phyloP scores from a whole-genome alignment of 64 coral and sea anemone genomes.

The Catalaphyllia jardinei region DNA sequence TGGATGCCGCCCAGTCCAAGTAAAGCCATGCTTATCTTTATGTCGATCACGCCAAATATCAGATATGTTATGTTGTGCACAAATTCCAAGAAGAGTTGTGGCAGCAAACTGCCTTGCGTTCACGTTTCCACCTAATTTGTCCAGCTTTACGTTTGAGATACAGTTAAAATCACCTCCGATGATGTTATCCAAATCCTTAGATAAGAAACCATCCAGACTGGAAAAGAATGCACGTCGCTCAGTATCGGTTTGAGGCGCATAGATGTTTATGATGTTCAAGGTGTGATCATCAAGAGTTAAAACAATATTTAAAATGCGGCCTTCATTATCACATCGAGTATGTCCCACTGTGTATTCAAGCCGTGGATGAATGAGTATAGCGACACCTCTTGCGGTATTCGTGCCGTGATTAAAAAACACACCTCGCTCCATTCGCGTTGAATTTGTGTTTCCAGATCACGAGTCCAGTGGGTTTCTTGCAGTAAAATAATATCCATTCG shows the following conservation, averaged over 20 bases:
- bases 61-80: not conserved
- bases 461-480: slow-evolving; percentile 43
- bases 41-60: too few species aligned
- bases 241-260: not conserved
- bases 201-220: not conserved
- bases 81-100: not conserved
- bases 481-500: slow-evolving; percentile 12
- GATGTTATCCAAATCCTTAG: not conserved
- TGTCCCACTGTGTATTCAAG: not conserved
- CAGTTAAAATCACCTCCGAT: slow-evolving; percentile 29
- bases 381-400: not conserved
- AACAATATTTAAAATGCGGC: not conserved
- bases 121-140: not conserved
- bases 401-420: not conserved
- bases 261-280: slow-evolving; percentile 4
- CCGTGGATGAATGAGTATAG: not conserved
- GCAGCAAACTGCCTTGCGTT: not conserved
- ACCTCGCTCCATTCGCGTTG: not conserved
- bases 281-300: not conserved
- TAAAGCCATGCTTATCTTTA: too few species aligned
- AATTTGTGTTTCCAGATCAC: not conserved
- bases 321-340: not conserved
- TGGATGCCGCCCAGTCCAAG: too few species aligned
- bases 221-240: not conserved
- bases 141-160: not conserved